Percentiles rank a stretch among this genome's conserved stretches.
phyloP scores from a whole-genome alignment of 2,888 invertebrate genomes.

The Spilosoma lubricipeda region DNA sequence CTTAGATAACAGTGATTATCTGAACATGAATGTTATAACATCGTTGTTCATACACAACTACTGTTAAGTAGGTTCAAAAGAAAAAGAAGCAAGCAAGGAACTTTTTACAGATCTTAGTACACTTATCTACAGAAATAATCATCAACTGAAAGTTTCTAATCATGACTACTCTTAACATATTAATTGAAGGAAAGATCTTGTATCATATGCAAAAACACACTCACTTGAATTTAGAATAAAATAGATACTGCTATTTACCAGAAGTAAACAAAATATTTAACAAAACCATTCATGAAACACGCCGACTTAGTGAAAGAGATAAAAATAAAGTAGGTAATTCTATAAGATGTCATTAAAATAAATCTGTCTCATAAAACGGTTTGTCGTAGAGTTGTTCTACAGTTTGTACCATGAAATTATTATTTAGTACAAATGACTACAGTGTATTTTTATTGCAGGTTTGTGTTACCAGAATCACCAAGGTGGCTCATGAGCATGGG shows the following conservation, averaged over 20 bases:
- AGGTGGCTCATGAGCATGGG: slow-evolving; percentile 92
- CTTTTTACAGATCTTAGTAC: not conserved
- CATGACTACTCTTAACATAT: not conserved
- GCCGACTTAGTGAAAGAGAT: not conserved
- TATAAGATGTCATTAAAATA: not conserved
- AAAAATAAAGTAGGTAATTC: not conserved
- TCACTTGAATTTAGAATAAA: too few species aligned
- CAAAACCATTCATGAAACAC: not conserved
- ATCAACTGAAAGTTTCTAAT: slow-evolving; percentile 1
- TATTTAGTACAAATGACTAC: not conserved
- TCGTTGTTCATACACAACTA: too few species aligned
- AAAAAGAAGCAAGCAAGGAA: not conserved
- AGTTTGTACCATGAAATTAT: not conserved
- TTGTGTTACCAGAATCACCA: slow-evolving; percentile 92
- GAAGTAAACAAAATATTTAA: not conserved
- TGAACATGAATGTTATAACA: not conserved
- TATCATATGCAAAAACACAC: not conserved
- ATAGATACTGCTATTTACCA: not conserved
- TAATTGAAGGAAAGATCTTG: not conserved
- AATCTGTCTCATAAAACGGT: not conserved
- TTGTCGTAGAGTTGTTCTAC: not conserved
- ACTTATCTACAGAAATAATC: not conserved
- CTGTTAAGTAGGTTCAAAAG: too few species aligned
- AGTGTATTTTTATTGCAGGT: slow-evolving; percentile 82
- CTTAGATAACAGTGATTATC: not conserved